Evolutionary conservation across 2,113 vertebrate species (phyloP).

Genomic region (Bujurquina vittata): DNA sequence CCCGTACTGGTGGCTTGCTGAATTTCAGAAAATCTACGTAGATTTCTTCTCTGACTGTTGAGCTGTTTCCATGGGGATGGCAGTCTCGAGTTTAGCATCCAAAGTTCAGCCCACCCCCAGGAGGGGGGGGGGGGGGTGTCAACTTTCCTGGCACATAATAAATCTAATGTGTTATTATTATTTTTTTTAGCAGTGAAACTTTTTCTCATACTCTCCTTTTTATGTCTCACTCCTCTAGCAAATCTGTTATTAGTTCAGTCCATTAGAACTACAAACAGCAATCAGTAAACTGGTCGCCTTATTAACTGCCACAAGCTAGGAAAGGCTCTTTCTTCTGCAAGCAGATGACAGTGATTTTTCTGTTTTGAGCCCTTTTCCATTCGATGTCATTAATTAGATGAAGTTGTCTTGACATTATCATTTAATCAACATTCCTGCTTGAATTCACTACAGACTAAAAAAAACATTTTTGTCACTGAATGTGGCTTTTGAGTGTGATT

Average conservation of each 20-base stretch:
- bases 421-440: not conserved
- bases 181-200: not conserved
- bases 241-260: not conserved
- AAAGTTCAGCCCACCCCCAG: conserved; percentile 30
- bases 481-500: not conserved
- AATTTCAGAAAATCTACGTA: conserved; percentile 37
- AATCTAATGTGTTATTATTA: not conserved
- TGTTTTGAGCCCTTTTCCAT: not conserved
- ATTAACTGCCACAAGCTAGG: not conserved
- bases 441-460: not conserved
- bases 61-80: conserved; percentile 59
- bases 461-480: conserved; percentile 21
- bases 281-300: not conserved
- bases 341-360: not conserved
- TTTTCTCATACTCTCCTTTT: not conserved
- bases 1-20: conserved; percentile 11
- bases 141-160: conserved; percentile 9
- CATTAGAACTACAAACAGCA: not conserved
- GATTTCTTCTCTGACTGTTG: conserved; percentile 24
- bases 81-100: conserved; percentile 53
- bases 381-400: not conserved
- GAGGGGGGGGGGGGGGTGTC: not conserved
- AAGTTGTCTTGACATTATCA: not conserved
- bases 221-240: not conserved
- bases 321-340: not conserved